Evolutionary conservation across 1,140 invertebrate species (phyloP), one percentile per base, ranked within the genome.

Genomic region (Leptinotarsa defecta): DNA sequence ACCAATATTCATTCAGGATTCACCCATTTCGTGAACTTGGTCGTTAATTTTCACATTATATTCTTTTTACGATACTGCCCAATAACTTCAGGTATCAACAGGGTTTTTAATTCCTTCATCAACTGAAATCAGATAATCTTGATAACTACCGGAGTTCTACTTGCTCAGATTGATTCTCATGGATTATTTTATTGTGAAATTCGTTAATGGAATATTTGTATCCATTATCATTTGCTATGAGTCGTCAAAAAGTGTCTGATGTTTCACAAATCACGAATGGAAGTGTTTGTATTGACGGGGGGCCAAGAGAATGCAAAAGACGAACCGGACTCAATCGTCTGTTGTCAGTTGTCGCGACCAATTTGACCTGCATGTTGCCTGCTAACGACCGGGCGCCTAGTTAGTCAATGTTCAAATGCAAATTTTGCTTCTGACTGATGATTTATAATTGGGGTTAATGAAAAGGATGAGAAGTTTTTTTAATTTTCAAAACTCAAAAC

Each of bases 181-280:
- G 34, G 34, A 34, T 8, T 34, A 34, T 34, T 34, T 34, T 34
- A 34, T 34, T 34, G 6, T 34, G 34, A 11, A 11, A 34, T 57
- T 57, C 52, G 13, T 6, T 15, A 57, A 57, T 57, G 15, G 11
- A 57, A 57, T 6, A 57, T 57, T 57, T 57, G 13, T 57, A 57
- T 57, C 3, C 52, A n/a, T 57, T 57, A 57, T 57, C 11, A n/a
- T 15, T 57, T 57, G 52, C 15, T 57, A 13, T n/a, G 52, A n/a
- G n/a, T 57, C 52, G 52, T 57, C n/a, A 57, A 4, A 57, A 57
- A 57, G 52, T 57, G 52, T 57, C 52, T 57, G 52, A 57, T 57
- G 52, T 15, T n/a, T 57, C 13, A 57, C 52, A 57, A n/a, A 57
- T n/a, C 52, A 57, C 52, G 52, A 57, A 17, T 57, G 52, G 52